phyloP scores from a whole-genome alignment of 2,888 invertebrate species.

The Catocala nupta region DNA sequence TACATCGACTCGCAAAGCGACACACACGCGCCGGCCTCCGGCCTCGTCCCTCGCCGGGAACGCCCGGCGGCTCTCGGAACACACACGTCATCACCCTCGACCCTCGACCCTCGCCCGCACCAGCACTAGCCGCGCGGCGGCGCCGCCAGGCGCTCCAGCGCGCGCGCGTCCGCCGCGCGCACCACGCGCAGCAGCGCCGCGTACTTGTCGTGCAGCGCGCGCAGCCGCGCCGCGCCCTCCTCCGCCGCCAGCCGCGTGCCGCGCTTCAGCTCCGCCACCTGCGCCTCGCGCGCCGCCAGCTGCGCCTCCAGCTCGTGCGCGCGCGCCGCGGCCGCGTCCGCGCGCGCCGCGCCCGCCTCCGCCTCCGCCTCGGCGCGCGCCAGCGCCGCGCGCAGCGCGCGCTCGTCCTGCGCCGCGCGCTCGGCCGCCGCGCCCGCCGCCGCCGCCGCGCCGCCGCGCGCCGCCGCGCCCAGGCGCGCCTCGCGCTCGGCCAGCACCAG shows the following conservation, averaged over 20 bases:
- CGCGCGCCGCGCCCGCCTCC: constrained; percentile 80
- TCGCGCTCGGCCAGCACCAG: constrained; percentile 78
- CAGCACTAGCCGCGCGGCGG: constrained; percentile 40
- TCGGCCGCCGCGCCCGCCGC: constrained; percentile 48
- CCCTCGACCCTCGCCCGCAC: constrained; percentile 61
- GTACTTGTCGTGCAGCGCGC: constrained; percentile 88
- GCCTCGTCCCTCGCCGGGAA: constrained; percentile 23
- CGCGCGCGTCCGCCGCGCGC: constrained; percentile 85
- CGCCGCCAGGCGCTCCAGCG: constrained; percentile 82
- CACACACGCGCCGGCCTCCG: background rate
- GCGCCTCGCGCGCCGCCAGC: constrained; percentile 70
- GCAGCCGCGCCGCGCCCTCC: constrained; percentile 87
- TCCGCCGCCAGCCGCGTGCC: constrained; percentile 85
- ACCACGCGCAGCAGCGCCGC: constrained; percentile 86
- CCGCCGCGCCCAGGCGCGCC: constrained; percentile 64
- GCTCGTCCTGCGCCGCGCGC: constrained; percentile 45
- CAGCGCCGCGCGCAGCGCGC: constrained; percentile 60
- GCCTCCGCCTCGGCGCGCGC: constrained; percentile 79
- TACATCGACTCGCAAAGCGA: background rate
- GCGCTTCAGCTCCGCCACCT: constrained; percentile 80
- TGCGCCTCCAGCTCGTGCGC: constrained; percentile 80
- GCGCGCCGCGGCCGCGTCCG: constrained; percentile 73
- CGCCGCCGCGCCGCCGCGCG: constrained; percentile 44
- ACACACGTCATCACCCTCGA: constrained; percentile 5
- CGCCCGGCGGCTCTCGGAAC: constrained; percentile 13